phyloP scores from a whole-genome alignment of 2,113 vertebrate species.

The Cercopithecus mona region DNA sequence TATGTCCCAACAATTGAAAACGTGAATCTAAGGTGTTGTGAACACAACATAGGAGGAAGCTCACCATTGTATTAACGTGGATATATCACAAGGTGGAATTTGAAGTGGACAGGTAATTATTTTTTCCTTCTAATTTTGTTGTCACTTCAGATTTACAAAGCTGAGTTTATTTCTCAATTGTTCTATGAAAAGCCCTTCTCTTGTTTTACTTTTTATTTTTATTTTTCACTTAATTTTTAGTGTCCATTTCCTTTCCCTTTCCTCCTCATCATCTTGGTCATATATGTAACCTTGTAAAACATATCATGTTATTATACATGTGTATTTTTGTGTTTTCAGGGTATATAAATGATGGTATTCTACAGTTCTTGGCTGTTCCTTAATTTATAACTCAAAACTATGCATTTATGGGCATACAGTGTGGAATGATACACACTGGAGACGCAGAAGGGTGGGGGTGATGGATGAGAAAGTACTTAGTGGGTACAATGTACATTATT shows the following conservation, averaged over 20 bases:
- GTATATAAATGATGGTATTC: neutral
- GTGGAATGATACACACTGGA: too few species aligned
- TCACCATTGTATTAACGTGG: neutral
- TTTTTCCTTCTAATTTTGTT: neutral
- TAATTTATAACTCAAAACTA: slow-evolving; percentile 36
- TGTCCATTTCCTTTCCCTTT: neutral
- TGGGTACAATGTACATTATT: too few species aligned
- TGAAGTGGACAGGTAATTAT: neutral
- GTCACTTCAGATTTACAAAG: slow-evolving; percentile 9
- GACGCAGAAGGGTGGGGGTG: too few species aligned
- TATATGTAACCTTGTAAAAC: neutral
- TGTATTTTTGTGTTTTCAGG: neutral
- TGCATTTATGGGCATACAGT: neutral
- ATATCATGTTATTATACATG: neutral
- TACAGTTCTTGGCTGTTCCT: neutral
- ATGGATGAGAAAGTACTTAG: too few species aligned
- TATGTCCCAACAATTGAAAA: neutral
- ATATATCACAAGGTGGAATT: neutral
- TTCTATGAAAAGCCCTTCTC: neutral
- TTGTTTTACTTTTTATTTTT: neutral
- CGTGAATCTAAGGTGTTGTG: neutral
- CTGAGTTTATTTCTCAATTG: neutral
- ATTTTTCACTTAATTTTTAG: neutral
- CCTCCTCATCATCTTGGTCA: neutral
- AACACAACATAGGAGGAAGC: neutral